These are phyloP conservation scores for Rhodeus uyekii DNA, from an alignment of 2,797 vertebrate species.

Conservation along the genomic window DNA sequence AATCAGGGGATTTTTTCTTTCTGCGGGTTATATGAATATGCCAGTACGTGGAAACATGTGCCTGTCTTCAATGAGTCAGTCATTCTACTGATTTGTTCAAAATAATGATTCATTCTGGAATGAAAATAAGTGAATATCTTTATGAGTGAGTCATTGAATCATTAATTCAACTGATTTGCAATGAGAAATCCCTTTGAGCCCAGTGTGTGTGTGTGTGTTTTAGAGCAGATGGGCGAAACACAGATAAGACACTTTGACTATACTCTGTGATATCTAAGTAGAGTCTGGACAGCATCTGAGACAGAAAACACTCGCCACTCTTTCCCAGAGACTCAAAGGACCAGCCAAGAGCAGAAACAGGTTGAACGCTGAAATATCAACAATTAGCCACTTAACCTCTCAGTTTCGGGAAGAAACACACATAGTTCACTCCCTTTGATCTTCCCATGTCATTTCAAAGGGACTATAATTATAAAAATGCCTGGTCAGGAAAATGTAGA, in stretches of 20 bases:
- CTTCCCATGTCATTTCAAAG: constrained; percentile 3
- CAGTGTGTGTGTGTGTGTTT: constrained; percentile 6
- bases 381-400: constrained; percentile 16
- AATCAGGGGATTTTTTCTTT: neutral
- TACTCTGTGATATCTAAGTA: constrained; percentile 47
- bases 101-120: neutral
- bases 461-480: neutral
- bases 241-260: constrained; percentile 42
- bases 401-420: constrained; percentile 21
- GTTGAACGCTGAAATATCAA: neutral
- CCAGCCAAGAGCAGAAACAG: constrained; percentile 17
- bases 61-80: neutral
- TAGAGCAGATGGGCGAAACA: constrained; percentile 38
- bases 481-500: constrained; percentile 2
- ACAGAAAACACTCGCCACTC: constrained; percentile 34
- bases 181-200: neutral
- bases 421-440: constrained; percentile 1
- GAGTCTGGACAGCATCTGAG: constrained; percentile 52
- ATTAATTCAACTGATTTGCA: neutral
- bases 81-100: neutral
- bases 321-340: constrained; percentile 38
- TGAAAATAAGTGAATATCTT: neutral
- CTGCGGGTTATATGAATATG: neutral
- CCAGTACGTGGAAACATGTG: neutral
- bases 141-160: neutral